A percentile compares a stretch with the other conserved stretches of the same genome.
Conservation (phyloP, 2,797 vertebrate genomes). For the Bryconaethiops microstoma region DNA sequence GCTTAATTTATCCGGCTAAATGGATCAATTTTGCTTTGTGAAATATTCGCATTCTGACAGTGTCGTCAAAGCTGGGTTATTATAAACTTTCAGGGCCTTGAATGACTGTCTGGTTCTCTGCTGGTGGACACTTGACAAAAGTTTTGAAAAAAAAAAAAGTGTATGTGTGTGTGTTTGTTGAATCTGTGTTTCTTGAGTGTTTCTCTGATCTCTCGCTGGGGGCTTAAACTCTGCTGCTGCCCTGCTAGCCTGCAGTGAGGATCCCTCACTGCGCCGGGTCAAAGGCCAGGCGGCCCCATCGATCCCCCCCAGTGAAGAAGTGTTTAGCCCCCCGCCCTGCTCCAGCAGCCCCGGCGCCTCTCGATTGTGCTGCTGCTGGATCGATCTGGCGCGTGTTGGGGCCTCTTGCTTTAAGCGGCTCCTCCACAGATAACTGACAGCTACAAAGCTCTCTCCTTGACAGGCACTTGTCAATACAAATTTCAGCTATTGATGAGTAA, state of each 20-base stretch:
- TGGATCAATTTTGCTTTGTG: background rate
- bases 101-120: background rate
- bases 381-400: slow-evolving; percentile 75
- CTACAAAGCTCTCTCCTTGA: slow-evolving; percentile 80
- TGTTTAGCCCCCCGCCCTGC: slow-evolving; percentile 66
- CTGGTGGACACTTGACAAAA: background rate
- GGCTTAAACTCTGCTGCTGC: slow-evolving; percentile 73
- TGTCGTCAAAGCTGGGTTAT: background rate
- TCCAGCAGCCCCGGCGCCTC: slow-evolving; percentile 65
- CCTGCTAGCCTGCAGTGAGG: slow-evolving; percentile 59
- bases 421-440: slow-evolving; percentile 78
- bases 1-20: background rate
- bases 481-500: slow-evolving; percentile 84
- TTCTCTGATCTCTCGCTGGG: slow-evolving; percentile 63
- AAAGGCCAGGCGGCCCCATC: slow-evolving; percentile 77
- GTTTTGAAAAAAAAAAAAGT: slow-evolving; percentile 2
- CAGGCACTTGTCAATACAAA: slow-evolving; percentile 83
- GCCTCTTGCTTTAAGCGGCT: slow-evolving; percentile 64
- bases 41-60: background rate
- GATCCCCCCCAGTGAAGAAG: slow-evolving; percentile 71
- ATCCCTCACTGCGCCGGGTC: slow-evolving; percentile 72
- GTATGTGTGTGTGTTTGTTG: background rate
- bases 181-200: slow-evolving; percentile 49
- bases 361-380: slow-evolving; percentile 69
- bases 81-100: no score